phyloP scores from a whole-genome alignment of 2,797 vertebrate species.

The Glyptemys insculpta region DNA sequence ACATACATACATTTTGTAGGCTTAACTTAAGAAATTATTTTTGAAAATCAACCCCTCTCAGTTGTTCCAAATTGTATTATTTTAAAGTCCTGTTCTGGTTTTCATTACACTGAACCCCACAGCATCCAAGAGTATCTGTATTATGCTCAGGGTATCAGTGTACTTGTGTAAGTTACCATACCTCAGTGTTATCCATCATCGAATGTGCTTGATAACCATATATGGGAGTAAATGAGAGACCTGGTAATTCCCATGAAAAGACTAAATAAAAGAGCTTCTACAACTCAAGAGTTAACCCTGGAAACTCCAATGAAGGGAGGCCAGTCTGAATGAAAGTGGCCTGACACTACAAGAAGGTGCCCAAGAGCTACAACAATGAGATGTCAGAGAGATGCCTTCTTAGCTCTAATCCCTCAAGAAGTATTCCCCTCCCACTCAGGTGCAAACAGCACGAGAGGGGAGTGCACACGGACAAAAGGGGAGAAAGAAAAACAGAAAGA shows the following conservation, averaged over 20 bases:
- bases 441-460: neutral
- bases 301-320: neutral
- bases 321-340: neutral
- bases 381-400: neutral
- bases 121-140: rapidly evolving
- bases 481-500: neutral
- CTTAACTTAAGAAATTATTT: neutral
- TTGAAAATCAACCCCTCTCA: neutral
- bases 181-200: neutral
- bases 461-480: neutral
- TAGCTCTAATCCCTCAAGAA: neutral
- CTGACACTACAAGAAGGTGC: neutral
- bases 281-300: neutral
- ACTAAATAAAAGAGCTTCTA: neutral
- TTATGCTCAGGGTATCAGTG: neutral
- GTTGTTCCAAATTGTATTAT: rapidly evolving
- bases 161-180: rapidly evolving
- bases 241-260: neutral
- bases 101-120: neutral
- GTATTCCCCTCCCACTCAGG: rapidly evolving
- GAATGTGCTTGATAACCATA: neutral
- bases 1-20: neutral
- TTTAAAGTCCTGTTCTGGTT: neutral
- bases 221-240: neutral
- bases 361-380: neutral